These are phyloP conservation scores for Coelopa pilipes DNA, from an alignment of 2,888 invertebrate genomes.

Conservation along the genomic window DNA sequence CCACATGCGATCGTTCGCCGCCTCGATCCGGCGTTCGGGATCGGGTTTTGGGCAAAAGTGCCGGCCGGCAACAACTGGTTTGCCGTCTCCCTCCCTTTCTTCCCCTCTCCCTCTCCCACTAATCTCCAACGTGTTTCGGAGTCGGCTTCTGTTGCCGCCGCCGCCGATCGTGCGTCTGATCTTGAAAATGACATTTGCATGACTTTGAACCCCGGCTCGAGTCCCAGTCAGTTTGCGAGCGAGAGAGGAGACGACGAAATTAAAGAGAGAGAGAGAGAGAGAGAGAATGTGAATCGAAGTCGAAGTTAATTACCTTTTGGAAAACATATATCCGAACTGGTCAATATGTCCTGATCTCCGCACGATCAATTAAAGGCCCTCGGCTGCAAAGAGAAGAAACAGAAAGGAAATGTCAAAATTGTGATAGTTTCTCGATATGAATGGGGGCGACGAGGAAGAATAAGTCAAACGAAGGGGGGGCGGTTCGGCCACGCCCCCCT, in stretches of 20 bases:
- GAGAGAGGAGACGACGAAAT: too few species aligned
- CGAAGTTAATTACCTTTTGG: constrained; percentile 50
- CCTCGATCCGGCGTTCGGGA: constrained; percentile 19
- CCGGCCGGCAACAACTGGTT: constrained; percentile 44
- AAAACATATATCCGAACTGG: constrained; percentile 50
- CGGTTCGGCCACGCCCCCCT: too few species aligned
- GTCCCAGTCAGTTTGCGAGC: too few species aligned
- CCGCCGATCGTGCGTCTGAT: constrained; percentile 41
- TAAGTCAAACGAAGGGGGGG: too few species aligned
- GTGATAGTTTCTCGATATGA: too few species aligned
- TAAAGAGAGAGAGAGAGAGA: too few species aligned
- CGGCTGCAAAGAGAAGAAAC: constrained; percentile 33
- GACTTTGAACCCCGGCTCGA: too few species aligned
- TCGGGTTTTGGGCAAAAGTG: constrained; percentile 43
- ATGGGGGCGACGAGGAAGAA: too few species aligned
- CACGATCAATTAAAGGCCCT: constrained; percentile 37
- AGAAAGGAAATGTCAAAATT: not conserved
- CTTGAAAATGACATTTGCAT: constrained; percentile 40
- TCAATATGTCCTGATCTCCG: not conserved
- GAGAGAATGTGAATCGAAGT: not conserved
- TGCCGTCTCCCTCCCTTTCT: not conserved
- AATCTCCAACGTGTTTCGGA: not conserved
- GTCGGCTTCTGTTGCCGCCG: constrained; percentile 6
- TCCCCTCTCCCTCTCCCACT: not conserved
- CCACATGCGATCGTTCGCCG: constrained; percentile 26